These are phyloP conservation scores for Pitta sordida DNA, from an alignment of 2,113 vertebrate genomes.

Conservation along the genomic window DNA sequence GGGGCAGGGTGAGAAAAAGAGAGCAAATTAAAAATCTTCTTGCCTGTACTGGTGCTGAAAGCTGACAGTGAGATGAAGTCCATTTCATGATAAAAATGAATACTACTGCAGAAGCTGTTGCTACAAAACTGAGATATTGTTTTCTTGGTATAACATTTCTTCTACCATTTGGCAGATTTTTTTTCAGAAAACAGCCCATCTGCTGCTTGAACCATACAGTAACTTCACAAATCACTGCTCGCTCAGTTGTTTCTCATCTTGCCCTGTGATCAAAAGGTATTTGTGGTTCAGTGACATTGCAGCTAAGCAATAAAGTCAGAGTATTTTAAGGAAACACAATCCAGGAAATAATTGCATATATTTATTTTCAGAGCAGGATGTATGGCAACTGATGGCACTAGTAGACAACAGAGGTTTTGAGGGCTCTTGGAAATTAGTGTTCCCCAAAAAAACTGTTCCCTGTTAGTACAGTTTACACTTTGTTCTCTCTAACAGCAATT, in stretches of 20 bases:
- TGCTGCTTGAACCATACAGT: neutral
- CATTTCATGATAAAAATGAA: neutral
- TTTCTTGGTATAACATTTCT: slow-evolving; percentile 41
- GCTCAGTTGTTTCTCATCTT: neutral
- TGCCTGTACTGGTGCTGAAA: neutral
- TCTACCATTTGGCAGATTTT: slow-evolving; percentile 11
- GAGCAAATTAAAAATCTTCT: neutral
- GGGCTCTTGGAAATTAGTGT: neutral
- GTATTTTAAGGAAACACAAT: neutral
- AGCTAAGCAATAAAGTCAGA: neutral
- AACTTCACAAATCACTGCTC: neutral
- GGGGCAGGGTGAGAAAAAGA: neutral
- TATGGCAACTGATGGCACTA: neutral
- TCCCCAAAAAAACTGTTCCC: neutral
- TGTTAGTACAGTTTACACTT: neutral
- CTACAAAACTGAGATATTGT: slow-evolving; percentile 32
- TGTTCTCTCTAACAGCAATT: neutral
- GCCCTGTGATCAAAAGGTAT: neutral
- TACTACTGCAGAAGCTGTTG: neutral
- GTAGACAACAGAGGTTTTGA: neutral
- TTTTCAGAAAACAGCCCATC: slow-evolving; percentile 20
- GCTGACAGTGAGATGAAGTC: neutral
- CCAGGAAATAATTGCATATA: neutral
- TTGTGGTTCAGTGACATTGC: neutral
- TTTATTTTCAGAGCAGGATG: neutral